phyloP scores from a whole-genome alignment of 2,888 invertebrate genomes.

The Phortica magna region DNA sequence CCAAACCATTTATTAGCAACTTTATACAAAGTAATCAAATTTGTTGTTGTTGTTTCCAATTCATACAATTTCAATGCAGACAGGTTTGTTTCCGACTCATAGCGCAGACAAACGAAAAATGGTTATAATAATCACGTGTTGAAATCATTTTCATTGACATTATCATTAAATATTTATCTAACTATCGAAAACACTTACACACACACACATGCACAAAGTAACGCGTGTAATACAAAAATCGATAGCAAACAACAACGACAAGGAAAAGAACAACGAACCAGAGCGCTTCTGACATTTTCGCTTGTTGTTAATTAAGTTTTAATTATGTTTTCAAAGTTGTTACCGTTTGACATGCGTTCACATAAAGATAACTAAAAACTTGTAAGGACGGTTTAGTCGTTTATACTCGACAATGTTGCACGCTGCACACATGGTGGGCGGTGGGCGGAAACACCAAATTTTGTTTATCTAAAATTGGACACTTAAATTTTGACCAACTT shows the following conservation, averaged over 20 bases:
- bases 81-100: background rate
- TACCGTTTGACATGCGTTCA: slow-evolving; percentile 24
- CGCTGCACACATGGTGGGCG: no score
- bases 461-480: no score
- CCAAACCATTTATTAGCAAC: background rate
- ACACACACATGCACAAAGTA: background rate
- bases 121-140: slow-evolving; percentile 58
- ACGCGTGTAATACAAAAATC: slow-evolving; percentile 35
- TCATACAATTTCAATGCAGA: background rate
- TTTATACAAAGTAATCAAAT: background rate
- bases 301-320: slow-evolving; percentile 69
- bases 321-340: slow-evolving; percentile 57
- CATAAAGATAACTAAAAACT: slow-evolving; percentile 7
- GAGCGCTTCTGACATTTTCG: slow-evolving; percentile 57
- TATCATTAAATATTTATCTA: slow-evolving; percentile 44
- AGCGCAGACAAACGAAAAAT: no score
- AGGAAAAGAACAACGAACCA: slow-evolving; percentile 23
- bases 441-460: no score
- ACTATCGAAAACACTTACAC: background rate
- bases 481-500: no score
- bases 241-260: slow-evolving; percentile 32
- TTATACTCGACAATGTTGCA: background rate
- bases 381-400: background rate
- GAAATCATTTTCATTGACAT: slow-evolving; percentile 43
- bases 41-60: background rate